Conservation (phyloP, 2,888 invertebrate species). For the Chorisops tibialis region DNA sequence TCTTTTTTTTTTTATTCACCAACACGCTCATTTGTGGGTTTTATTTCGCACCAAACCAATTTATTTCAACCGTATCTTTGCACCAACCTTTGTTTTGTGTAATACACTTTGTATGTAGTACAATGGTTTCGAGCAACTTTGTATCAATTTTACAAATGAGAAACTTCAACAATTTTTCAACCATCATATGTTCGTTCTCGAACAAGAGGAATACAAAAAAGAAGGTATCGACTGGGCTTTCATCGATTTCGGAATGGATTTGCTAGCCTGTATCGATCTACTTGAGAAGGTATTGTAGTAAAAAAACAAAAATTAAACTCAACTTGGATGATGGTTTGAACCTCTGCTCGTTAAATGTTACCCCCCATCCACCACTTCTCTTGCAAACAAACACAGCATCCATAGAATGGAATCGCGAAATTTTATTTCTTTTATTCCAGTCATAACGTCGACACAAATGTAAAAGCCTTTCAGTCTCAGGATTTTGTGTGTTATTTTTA, state of each 20-base stretch:
- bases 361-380: background rate
- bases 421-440: too few relatives aligned
- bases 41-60: background rate
- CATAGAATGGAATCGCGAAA: slow-evolving; percentile 16
- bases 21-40: background rate
- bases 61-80: background rate
- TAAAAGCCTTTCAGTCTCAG: too few relatives aligned
- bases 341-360: too few relatives aligned
- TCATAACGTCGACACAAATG: too few relatives aligned
- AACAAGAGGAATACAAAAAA: slow-evolving; percentile 93
- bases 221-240: slow-evolving; percentile 95
- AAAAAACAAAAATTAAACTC: too few relatives aligned
- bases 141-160: slow-evolving; percentile 98
- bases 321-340: too few relatives aligned
- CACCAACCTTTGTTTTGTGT: background rate
- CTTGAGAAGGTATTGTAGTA: slow-evolving; percentile 77
- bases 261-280: slow-evolving; percentile 92
- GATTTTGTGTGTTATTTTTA: too few relatives aligned
- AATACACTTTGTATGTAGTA: slow-evolving; percentile 55
- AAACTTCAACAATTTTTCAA: slow-evolving; percentile 98
- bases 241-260: slow-evolving; percentile 97
- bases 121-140: slow-evolving; percentile 97
- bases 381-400: slow-evolving; percentile 4
- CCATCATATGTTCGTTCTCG: slow-evolving; percentile 97
- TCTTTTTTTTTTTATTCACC: background rate